Conservation (phyloP, 2,113 vertebrate species). For the Vombatus ursinus region DNA sequence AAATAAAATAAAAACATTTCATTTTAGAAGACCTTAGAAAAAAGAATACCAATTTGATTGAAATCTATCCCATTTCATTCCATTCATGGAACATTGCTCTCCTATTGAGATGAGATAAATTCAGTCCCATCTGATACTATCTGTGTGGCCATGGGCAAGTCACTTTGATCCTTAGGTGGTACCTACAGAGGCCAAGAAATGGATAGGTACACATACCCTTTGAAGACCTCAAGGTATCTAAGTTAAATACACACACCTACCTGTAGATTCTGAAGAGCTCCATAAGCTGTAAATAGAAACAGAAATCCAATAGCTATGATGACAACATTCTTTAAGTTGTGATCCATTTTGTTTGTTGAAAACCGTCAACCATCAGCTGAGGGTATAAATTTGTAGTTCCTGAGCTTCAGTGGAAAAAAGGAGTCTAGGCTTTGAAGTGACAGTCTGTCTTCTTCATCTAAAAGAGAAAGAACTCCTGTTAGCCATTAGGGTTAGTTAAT, state of each 20-base stretch:
- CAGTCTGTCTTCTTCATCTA: conserved; percentile 1
- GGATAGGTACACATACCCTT: fast-evolving
- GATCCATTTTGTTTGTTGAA: conserved; percentile 82
- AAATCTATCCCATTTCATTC: not conserved
- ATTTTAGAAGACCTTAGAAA: not conserved
- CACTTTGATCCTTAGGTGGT: not conserved
- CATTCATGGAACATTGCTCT: not conserved
- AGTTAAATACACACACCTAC: conserved; percentile 77
- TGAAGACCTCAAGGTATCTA: not conserved
- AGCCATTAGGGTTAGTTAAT: not conserved
- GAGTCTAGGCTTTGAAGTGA: not conserved
- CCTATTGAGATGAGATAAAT: not conserved
- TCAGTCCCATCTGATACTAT: not conserved
- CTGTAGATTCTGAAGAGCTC: conserved; percentile 95
- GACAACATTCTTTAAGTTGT: conserved; percentile 89
- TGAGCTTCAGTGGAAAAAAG: not conserved
- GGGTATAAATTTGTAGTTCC: fast-evolving
- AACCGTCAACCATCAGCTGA: fast-evolving
- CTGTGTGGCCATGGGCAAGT: no score
- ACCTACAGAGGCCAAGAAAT: not conserved
- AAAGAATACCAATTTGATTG: not conserved
- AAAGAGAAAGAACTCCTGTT: not conserved
- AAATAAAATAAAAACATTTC: not conserved
- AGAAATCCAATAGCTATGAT: conserved; percentile 93
- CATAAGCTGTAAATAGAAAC: conserved; percentile 93